Base-by-base conservation (phyloP, 2,888 invertebrate species). In the Cremastobaeus sp. region DNA sequence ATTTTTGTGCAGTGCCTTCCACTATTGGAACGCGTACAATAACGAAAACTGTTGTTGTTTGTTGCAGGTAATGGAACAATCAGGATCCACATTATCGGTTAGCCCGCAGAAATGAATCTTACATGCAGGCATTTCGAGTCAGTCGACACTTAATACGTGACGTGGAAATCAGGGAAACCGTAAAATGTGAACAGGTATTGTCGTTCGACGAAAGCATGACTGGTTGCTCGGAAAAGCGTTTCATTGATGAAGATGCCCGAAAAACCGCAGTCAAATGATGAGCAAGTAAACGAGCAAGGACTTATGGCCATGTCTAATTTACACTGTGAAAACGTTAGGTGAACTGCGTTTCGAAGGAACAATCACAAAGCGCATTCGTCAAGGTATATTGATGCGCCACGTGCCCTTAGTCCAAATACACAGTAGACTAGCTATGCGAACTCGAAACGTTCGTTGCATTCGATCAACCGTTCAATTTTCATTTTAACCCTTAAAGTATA, bases 341-440 rank as follows among this genome's bases (percentile, higher is more conserved):
- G 70, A 70, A 68, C 59, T 52, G 30, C 39, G 65, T 65, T 54
- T 64, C 41, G 25, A 57, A 57, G 43, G 48, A 57, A 57, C 37
- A 68, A 50, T 55, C 62, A 55, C 70, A 57, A 70, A 70, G 60
- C 54, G 62, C 69, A 60, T 69, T 62, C 62, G 55, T 50, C 60
- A 62, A 70, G 70, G 70, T 70, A 62, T 48, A 55, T 54, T 48
- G 65, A 65, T 65, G 65, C 21, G 41, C 34, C 21, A 34, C 41
- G 57, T n/a, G n/a, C n/a, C n/a, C n/a, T n/a, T n/a, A n/a, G n/a
- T n/a, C n/a, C n/a, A n/a, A n/a, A n/a, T n/a, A n/a, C n/a, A n/a
- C n/a, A n/a, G n/a, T n/a, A n/a, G n/a, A n/a, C n/a, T n/a, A n/a
- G n/a, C n/a, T n/a, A n/a, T n/a, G n/a, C n/a, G n/a, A n/a, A n/a